Conservation (phyloP, 2,888 invertebrate species). For the Odontocerum albicorne region DNA sequence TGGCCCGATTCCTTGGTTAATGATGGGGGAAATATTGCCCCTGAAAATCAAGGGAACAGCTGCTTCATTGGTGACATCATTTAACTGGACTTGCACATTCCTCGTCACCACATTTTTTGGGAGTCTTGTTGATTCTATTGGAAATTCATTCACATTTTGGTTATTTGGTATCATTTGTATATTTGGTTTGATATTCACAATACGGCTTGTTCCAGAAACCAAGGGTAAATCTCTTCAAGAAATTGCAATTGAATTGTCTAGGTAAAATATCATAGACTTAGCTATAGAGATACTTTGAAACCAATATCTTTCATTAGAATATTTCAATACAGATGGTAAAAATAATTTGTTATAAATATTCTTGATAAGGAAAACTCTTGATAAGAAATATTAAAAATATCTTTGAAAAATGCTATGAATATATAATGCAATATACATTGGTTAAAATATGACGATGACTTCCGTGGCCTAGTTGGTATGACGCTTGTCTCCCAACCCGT, state of each 20-base stretch:
- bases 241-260: constrained; percentile 80
- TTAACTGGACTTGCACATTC: constrained; percentile 91
- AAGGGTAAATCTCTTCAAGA: constrained; percentile 91
- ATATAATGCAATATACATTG: too few relatives aligned
- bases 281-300: too few relatives aligned
- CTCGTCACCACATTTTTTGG: constrained; percentile 84
- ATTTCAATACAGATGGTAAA: too few relatives aligned
- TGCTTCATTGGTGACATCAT: constrained; percentile 84
- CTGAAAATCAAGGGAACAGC: constrained; percentile 86
- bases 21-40: constrained; percentile 91
- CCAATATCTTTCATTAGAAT: too few relatives aligned
- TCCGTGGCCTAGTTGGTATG: too few relatives aligned
- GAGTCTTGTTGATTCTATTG: constrained; percentile 64
- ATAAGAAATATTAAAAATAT: too few relatives aligned
- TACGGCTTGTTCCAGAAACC: constrained; percentile 88
- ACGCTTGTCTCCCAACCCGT: too few relatives aligned
- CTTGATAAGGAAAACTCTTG: too few relatives aligned
- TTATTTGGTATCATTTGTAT: constrained; percentile 75
- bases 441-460: too few relatives aligned
- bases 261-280: too few relatives aligned
- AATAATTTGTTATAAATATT: too few relatives aligned
- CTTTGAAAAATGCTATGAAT: too few relatives aligned
- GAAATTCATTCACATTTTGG: constrained; percentile 77
- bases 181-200: constrained; percentile 76
- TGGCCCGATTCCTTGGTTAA: constrained; percentile 83